Conservation (phyloP, 1,140 invertebrate genomes). For the Trichoplusia ni region DNA sequence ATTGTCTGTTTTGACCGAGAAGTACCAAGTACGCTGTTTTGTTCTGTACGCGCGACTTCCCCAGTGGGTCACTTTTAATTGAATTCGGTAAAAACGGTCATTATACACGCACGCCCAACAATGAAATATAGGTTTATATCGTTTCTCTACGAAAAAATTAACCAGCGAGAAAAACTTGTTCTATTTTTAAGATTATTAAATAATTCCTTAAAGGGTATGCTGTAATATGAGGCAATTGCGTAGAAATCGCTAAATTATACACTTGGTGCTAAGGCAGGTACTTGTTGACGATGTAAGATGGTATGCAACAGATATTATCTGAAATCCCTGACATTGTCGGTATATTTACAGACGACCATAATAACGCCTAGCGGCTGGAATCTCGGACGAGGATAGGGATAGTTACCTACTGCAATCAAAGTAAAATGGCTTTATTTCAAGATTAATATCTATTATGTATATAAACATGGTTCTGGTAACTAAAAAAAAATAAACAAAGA, state of each 20-base stretch:
- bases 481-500: too few species aligned
- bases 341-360: constrained; percentile 20
- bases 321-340: constrained; percentile 17
- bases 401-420: not conserved
- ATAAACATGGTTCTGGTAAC: too few species aligned
- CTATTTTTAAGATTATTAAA: constrained; percentile 2
- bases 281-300: not conserved
- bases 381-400: constrained; percentile 6
- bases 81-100: constrained; percentile 71
- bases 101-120: constrained; percentile 74
- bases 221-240: constrained; percentile 20
- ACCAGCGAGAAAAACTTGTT: not conserved
- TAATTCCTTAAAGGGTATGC: constrained; percentile 1
- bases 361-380: constrained; percentile 20
- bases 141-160: constrained; percentile 34
- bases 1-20: constrained; percentile 27
- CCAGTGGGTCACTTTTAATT: constrained; percentile 78
- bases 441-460: too few species aligned
- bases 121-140: constrained; percentile 64
- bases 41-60: constrained; percentile 48
- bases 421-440: constrained; percentile 7
- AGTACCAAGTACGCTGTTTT: constrained; percentile 49
- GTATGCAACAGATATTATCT: constrained; percentile 7
- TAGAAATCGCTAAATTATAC: constrained; percentile 25
- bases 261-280: constrained; percentile 6